phyloP scores from a whole-genome alignment of 1,140 invertebrate genomes.

The Brachionus angularis region DNA sequence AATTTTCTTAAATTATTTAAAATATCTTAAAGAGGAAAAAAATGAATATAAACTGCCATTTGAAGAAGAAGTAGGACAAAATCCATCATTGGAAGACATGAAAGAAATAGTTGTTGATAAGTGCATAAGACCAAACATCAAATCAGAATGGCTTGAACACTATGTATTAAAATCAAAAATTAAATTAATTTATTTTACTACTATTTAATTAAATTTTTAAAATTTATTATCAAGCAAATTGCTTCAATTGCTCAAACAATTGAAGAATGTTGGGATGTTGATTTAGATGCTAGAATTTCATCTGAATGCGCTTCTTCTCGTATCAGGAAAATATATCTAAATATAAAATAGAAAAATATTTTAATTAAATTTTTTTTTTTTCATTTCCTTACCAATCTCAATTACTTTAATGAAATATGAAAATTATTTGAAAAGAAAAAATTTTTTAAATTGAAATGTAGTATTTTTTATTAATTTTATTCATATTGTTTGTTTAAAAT shows the following conservation, averaged over 20 bases:
- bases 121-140: constrained; percentile 10
- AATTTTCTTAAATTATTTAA: not conserved
- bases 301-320: constrained; percentile 29
- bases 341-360: too few species aligned
- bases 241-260: constrained; percentile 27
- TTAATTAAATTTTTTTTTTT: not conserved
- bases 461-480: too few species aligned
- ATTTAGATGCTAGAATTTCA: constrained; percentile 39
- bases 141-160: constrained; percentile 12
- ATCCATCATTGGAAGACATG: constrained; percentile 40
- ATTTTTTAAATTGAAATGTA: too few species aligned
- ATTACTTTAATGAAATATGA: not conserved
- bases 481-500: too few species aligned
- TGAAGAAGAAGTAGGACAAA: constrained; percentile 40
- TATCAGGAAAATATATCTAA: constrained; percentile 37
- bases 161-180: constrained; percentile 6
- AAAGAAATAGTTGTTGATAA: constrained; percentile 40
- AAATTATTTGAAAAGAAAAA: too few species aligned
- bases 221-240: constrained; percentile 17
- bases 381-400: too few species aligned
- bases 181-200: not conserved
- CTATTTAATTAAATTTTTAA: not conserved
- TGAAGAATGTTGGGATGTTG: constrained; percentile 42
- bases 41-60: constrained; percentile 40
- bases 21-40: constrained; percentile 15